phyloP scores from a whole-genome alignment of 1,140 invertebrate species.

The Cydia amplana region DNA sequence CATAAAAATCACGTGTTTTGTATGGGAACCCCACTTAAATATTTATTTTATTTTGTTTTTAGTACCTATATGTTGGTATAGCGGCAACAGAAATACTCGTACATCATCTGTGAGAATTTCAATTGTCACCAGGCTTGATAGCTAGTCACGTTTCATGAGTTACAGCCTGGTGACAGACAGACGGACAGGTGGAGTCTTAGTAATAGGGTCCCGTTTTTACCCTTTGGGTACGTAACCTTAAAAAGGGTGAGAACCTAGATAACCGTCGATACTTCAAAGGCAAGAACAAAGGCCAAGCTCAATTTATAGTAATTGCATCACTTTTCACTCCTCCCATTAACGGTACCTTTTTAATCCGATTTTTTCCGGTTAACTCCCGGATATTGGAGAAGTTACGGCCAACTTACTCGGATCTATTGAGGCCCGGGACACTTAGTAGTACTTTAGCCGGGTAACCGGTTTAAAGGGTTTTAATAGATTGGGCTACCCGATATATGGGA shows the following conservation, averaged over 20 bases:
- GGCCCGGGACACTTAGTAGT: constrained; percentile 25
- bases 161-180: too few species aligned
- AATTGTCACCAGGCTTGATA: too few species aligned
- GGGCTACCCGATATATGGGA: constrained; percentile 14
- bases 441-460: constrained; percentile 31
- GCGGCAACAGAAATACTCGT: too few species aligned
- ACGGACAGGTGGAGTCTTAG: too few species aligned
- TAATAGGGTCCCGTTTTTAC: too few species aligned
- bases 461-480: constrained; percentile 34
- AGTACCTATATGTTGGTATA: too few species aligned
- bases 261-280: constrained; percentile 26
- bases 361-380: constrained; percentile 32
- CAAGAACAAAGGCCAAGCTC: constrained; percentile 26
- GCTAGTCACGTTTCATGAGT: too few species aligned
- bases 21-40: too few species aligned
- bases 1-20: too few species aligned
- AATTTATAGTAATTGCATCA: constrained; percentile 32
- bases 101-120: too few species aligned
- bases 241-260: constrained; percentile 24
- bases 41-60: too few species aligned
- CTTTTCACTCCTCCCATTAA: constrained; percentile 31
- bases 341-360: constrained; percentile 31
- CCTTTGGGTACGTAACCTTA: too few species aligned
- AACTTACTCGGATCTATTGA: constrained; percentile 31
- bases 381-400: constrained; percentile 32